Evolutionary conservation across 1,140 invertebrate genomes (phyloP).

Genomic region (Ips typographus): DNA sequence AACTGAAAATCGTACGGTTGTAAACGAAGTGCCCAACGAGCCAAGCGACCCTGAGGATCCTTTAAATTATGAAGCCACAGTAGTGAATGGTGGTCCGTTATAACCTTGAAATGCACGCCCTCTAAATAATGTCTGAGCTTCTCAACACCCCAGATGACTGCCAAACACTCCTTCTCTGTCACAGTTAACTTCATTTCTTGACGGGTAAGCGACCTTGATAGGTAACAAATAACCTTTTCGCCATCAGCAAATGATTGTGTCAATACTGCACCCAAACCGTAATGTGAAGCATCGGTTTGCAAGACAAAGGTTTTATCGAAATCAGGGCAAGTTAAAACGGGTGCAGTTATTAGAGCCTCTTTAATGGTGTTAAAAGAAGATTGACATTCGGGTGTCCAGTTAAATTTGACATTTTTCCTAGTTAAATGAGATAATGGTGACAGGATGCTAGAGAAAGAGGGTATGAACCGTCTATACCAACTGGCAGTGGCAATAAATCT

Average conservation of each 20-base stretch:
- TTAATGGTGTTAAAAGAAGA: constrained; percentile 27
- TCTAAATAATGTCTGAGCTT: no score
- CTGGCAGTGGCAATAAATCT: constrained; percentile 53
- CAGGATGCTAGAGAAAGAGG: constrained; percentile 51
- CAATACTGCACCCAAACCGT: constrained; percentile 15
- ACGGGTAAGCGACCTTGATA: constrained; percentile 30
- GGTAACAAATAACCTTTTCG: constrained; percentile 29
- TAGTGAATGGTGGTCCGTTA: no score
- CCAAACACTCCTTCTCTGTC: constrained; percentile 56
- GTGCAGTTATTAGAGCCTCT: constrained; percentile 20
- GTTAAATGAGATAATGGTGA: constrained; percentile 43
- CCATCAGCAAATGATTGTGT: constrained; percentile 30
- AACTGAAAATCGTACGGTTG: no score
- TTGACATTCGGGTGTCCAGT: no score
- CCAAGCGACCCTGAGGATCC: no score
- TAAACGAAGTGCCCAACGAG: no score
- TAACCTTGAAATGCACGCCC: no score
- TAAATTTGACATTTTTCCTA: constrained; percentile 7
- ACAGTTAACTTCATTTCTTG: constrained; percentile 54
- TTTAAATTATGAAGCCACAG: no score
- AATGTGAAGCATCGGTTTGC: no score
- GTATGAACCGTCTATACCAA: constrained; percentile 53
- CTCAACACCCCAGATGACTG: no score
- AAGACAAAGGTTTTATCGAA: constrained; percentile 24
- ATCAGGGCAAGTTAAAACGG: constrained; percentile 34